Conservation (phyloP, 2,797 vertebrate genomes). For the Nannoperca obscura region DNA sequence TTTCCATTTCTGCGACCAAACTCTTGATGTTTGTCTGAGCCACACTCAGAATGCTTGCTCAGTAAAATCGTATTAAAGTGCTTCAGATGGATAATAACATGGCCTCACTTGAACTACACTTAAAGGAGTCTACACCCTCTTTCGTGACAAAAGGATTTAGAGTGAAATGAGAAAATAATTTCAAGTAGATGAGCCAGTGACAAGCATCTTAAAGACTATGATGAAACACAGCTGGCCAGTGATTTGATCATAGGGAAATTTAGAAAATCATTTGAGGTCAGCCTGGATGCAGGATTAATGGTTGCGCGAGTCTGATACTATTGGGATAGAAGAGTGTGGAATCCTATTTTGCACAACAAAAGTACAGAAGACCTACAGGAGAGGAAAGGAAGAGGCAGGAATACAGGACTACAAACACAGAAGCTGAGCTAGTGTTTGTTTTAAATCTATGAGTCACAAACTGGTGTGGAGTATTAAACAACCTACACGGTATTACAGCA, state of each 20-base stretch:
- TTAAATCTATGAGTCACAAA: slow-evolving; percentile 27
- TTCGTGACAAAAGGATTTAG: slow-evolving; percentile 64
- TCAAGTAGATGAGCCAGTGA: slow-evolving; percentile 45
- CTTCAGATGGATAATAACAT: slow-evolving; percentile 57
- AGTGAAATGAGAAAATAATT: slow-evolving; percentile 66
- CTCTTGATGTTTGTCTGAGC: slow-evolving; percentile 34
- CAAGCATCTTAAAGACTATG: slow-evolving; percentile 52
- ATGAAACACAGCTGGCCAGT: slow-evolving; percentile 58
- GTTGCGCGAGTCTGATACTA: slow-evolving; percentile 1
- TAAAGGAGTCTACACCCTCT: slow-evolving; percentile 29
- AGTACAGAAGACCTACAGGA: neutral
- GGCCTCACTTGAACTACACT: slow-evolving; percentile 59
- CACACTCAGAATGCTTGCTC: slow-evolving; percentile 40
- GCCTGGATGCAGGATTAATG: slow-evolving; percentile 17
- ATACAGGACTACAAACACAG: neutral
- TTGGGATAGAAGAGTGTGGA: slow-evolving; percentile 9
- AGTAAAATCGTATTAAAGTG: slow-evolving; percentile 55
- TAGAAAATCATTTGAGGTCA: slow-evolving; percentile 21
- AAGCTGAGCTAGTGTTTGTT: slow-evolving; percentile 27
- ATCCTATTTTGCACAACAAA: neutral
- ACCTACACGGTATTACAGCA: slow-evolving; percentile 9
- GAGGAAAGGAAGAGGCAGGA: neutral
- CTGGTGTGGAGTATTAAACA: neutral
- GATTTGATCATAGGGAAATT: slow-evolving; percentile 38
- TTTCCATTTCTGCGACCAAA: slow-evolving; percentile 45